Evolutionary conservation across 2,888 invertebrate species (phyloP).

Genomic region (Incurvaria masculella): DNA sequence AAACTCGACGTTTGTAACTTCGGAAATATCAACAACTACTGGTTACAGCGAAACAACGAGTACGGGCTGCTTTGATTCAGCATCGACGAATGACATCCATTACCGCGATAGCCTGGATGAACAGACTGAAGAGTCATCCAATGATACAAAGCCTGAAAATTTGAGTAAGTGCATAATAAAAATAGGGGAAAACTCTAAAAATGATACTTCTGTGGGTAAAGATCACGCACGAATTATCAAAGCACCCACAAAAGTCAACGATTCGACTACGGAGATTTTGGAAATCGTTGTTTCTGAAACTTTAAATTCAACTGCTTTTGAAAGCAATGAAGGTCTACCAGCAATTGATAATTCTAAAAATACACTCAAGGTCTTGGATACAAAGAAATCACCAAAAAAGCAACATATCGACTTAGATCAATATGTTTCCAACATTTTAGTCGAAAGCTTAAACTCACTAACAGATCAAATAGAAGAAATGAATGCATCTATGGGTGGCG

Average conservation of each 20-base stretch:
- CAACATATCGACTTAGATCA: conserved; percentile 37
- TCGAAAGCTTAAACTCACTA: conserved; percentile 49
- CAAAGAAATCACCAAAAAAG: conserved; percentile 13
- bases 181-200: no score
- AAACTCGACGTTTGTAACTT: conserved; percentile 4
- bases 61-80: not conserved
- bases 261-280: conserved; percentile 25
- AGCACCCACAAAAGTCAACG: not conserved
- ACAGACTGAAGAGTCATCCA: not conserved
- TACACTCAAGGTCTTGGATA: not conserved
- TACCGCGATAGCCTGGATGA: not conserved
- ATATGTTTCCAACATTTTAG: conserved; percentile 50
- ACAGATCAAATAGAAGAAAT: conserved; percentile 45
- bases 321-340: not conserved
- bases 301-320: conserved; percentile 18
- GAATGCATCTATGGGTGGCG: conserved; percentile 36
- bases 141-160: no score
- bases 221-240: no score
- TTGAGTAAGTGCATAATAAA: no score
- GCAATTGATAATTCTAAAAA: not conserved
- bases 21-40: not conserved
- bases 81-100: not conserved
- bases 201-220: no score
- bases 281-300: conserved; percentile 49
- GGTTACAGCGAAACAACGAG: not conserved